phyloP scores from a whole-genome alignment of 2,113 vertebrate species.

The Pygoscelis antarcticus region DNA sequence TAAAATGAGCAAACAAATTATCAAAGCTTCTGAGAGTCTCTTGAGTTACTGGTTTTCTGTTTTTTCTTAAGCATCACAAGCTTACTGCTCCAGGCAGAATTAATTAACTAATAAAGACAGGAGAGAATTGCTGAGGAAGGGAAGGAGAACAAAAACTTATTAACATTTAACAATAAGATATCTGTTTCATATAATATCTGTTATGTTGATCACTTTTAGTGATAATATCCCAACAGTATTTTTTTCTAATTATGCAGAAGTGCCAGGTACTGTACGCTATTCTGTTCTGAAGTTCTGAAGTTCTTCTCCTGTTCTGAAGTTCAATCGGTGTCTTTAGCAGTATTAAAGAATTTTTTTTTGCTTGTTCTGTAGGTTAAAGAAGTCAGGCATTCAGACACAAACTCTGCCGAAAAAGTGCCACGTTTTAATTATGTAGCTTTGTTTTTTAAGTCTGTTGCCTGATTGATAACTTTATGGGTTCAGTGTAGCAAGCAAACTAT shows the following conservation, averaged over 20 bases:
- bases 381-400: background rate
- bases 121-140: background rate
- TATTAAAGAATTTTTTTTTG: background rate
- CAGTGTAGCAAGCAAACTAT: background rate
- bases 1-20: background rate
- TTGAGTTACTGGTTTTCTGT: background rate
- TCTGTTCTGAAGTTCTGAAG: background rate
- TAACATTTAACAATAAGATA: background rate
- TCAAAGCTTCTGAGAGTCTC: slow-evolving; percentile 11
- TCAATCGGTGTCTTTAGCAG: background rate
- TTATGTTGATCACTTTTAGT: background rate
- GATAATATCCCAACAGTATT: background rate
- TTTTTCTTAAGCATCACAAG: background rate
- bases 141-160: background rate
- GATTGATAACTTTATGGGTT: background rate
- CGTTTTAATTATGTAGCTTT: background rate
- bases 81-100: background rate
- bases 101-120: slow-evolving; percentile 1
- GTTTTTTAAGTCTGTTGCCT: background rate
- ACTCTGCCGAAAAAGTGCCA: background rate
- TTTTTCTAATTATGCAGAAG: background rate
- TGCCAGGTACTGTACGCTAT: background rate
- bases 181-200: background rate
- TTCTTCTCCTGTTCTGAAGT: background rate
- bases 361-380: background rate